phyloP scores from a whole-genome alignment of 2,888 invertebrate species.

The Campoplex nolae region DNA sequence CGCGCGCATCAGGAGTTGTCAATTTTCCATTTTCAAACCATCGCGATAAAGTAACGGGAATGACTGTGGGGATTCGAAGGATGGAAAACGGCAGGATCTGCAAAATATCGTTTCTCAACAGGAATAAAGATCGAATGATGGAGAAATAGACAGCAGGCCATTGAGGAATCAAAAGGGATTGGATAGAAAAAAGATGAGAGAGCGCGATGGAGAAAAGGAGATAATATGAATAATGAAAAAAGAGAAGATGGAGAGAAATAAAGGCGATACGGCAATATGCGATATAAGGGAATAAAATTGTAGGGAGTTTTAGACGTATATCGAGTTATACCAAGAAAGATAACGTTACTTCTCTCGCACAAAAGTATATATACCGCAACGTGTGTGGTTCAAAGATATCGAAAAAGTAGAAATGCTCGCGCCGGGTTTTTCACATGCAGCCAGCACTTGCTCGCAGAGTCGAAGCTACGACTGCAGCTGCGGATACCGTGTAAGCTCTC shows the following conservation, averaged over 20 bases:
- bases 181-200: background rate
- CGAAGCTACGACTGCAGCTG: constrained; percentile 31
- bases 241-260: background rate
- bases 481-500: constrained; percentile 57
- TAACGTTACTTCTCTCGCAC: constrained; percentile 37
- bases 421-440: background rate
- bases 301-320: constrained; percentile 9
- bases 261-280: constrained; percentile 47
- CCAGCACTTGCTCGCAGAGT: constrained; percentile 53
- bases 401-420: constrained; percentile 26
- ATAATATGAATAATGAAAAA: too few species aligned
- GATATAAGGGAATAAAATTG: constrained; percentile 29
- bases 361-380: background rate
- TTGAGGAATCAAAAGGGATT: constrained; percentile 20
- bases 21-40: background rate
- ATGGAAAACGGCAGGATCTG: constrained; percentile 3
- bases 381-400: constrained; percentile 16
- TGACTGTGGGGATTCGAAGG: too few species aligned
- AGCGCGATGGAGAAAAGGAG: background rate
- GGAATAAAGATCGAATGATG: background rate
- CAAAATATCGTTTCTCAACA: constrained; percentile 29
- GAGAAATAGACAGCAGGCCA: background rate
- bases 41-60: too few species aligned
- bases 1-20: background rate
- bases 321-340: constrained; percentile 56